Conservation (phyloP, 2,888 invertebrate genomes). For the Stenolophus ochropezus region DNA sequence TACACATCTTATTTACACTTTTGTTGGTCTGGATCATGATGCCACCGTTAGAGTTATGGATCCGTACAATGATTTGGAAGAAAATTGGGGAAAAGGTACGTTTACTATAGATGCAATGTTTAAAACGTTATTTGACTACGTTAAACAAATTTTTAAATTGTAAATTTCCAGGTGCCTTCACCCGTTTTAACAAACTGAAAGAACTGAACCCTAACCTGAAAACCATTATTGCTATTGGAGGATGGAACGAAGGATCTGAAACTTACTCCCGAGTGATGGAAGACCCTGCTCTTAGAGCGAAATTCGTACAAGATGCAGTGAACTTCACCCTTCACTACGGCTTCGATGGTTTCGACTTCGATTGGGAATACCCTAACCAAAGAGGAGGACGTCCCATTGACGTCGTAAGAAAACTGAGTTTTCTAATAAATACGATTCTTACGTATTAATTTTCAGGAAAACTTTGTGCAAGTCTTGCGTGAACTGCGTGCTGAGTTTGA, state of each 20-base stretch:
- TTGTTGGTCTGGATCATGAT: slow-evolving; percentile 74
- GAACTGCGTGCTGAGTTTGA: slow-evolving; percentile 76
- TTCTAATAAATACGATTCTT: not conserved
- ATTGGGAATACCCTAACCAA: slow-evolving; percentile 83
- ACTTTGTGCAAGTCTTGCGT: slow-evolving; percentile 74
- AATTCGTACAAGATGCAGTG: slow-evolving; percentile 77
- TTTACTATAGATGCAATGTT: not conserved
- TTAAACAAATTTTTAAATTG: not conserved
- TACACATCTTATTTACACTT: slow-evolving; percentile 75
- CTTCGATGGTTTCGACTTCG: slow-evolving; percentile 84
- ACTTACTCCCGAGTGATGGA: not conserved
- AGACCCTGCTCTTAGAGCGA: slow-evolving; percentile 69
- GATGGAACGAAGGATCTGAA: slow-evolving; percentile 77
- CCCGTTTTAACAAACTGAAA: slow-evolving; percentile 22
- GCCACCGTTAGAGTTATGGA: slow-evolving; percentile 73
- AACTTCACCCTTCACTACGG: slow-evolving; percentile 75
- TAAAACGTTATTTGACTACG: too few species aligned
- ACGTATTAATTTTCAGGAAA: slow-evolving; percentile 67
- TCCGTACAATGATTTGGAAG: slow-evolving; percentile 69
- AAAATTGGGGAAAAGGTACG: slow-evolving; percentile 54
- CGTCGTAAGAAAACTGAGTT: slow-evolving; percentile 62
- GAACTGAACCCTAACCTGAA: slow-evolving; percentile 72
- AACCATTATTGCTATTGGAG: slow-evolving; percentile 81
- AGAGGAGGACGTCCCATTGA: slow-evolving; percentile 75
- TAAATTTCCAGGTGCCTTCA: slow-evolving; percentile 9